A percentile compares a stretch with the other conserved stretches of the same genome.
These are phyloP conservation scores for Callorhinus ursinus DNA, from an alignment of 2,113 vertebrate genomes.

Conservation along the genomic window DNA sequence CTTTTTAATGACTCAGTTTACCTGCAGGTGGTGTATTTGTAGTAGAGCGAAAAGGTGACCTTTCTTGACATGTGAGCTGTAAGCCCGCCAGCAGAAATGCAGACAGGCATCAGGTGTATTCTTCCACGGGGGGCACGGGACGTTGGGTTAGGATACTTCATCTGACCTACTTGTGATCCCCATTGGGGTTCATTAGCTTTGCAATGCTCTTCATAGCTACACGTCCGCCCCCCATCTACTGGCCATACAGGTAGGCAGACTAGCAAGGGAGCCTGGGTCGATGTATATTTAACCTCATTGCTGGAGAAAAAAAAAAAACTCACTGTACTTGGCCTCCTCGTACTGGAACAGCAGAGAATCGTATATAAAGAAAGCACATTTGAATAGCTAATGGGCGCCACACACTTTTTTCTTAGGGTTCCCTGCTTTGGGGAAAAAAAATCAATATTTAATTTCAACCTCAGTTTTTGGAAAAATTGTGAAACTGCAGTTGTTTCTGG, in stretches of 20 bases:
- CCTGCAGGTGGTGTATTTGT: not conserved
- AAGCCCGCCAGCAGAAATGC: not conserved
- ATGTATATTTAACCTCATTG: not conserved
- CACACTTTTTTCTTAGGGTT: not conserved
- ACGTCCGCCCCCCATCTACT: not conserved
- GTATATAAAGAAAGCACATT: not conserved
- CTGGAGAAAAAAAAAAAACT: not conserved
- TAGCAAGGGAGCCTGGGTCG: not conserved
- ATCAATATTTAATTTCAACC: constrained; percentile 13
- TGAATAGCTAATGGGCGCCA: not conserved
- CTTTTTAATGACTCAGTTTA: not conserved
- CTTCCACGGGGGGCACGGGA: not conserved
- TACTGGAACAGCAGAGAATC: not conserved
- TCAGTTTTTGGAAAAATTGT: not conserved
- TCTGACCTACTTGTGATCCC: not conserved
- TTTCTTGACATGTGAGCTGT: not conserved
- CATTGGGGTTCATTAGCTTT: not conserved
- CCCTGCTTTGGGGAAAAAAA: not conserved
- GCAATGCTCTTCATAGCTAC: not conserved
- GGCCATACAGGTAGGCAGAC: not conserved
- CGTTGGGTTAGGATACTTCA: not conserved
- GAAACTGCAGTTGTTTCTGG: not conserved
- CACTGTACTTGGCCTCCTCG: not conserved
- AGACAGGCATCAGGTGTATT: not conserved
- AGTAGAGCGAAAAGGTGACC: not conserved